phyloP scores from a whole-genome alignment of 2,113 vertebrate genomes.

The Ciconia stormi region DNA sequence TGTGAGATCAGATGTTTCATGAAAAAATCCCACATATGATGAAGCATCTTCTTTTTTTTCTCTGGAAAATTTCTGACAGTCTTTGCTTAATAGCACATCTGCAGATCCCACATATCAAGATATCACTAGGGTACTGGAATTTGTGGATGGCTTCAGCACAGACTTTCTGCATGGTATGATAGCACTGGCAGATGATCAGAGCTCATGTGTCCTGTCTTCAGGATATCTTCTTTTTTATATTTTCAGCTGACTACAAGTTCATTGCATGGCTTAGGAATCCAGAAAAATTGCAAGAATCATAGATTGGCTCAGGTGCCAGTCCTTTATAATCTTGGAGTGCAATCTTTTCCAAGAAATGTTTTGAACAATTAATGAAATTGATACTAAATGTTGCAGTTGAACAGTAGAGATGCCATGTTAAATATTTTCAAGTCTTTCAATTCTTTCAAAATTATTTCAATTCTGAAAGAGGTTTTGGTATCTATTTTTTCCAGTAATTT shows the following conservation, averaged over 20 bases:
- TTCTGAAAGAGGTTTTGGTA: not conserved
- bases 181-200: not conserved
- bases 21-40: not conserved
- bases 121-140: not conserved
- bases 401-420: not conserved
- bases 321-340: not conserved
- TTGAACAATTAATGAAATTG: not conserved
- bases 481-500: not conserved
- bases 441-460: not conserved
- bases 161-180: not conserved
- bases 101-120: not conserved
- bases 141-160: not conserved
- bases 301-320: not conserved
- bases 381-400: not conserved
- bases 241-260: not conserved
- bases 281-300: not conserved
- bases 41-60: not conserved
- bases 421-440: not conserved
- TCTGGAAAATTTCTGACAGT: not conserved
- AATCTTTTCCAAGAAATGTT: not conserved
- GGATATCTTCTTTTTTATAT: not conserved
- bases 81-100: not conserved
- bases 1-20: not conserved
- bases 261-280: not conserved
- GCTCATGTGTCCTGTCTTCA: not conserved